Evolutionary conservation across 2,888 invertebrate species (phyloP).

Genomic region (Atrina japonica): DNA sequence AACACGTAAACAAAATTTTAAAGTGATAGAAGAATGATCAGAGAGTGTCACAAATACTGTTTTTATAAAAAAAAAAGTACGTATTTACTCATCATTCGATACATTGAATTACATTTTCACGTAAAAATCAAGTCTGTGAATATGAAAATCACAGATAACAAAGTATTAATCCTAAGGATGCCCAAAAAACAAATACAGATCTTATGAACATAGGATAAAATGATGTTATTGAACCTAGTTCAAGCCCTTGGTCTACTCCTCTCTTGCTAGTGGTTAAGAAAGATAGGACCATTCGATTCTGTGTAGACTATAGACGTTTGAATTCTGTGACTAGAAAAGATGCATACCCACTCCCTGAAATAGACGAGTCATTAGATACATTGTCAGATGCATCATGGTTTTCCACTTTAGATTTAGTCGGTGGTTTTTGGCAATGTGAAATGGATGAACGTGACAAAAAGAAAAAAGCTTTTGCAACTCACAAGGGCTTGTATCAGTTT

Average conservation of each 20-base stretch:
- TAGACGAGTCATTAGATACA: conserved; percentile 40
- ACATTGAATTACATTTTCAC: no score
- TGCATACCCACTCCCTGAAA: no score
- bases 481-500: conserved; percentile 36
- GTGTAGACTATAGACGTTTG: conserved; percentile 38
- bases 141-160: no score
- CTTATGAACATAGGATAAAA: no score
- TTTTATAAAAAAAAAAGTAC: no score
- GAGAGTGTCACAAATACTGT: no score
- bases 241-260: conserved; percentile 13
- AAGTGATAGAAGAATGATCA: no score
- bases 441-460: conserved; percentile 33
- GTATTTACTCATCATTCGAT: no score
- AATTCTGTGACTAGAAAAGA: conserved; percentile 36
- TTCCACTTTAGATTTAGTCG: conserved; percentile 48
- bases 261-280: conserved; percentile 17
- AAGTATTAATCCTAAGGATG: no score
- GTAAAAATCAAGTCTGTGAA: no score
- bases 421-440: conserved; percentile 57
- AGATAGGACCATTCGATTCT: conserved; percentile 34
- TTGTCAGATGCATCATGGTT: conserved; percentile 52
- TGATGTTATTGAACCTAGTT: conserved; percentile 3
- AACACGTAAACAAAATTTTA: no score
- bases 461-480: conserved; percentile 51
- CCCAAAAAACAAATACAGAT: no score